A percentile compares a stretch with the other conserved stretches of the same genome.
phyloP scores from a whole-genome alignment of 2,797 vertebrate species.

The Phataginus tricuspis region DNA sequence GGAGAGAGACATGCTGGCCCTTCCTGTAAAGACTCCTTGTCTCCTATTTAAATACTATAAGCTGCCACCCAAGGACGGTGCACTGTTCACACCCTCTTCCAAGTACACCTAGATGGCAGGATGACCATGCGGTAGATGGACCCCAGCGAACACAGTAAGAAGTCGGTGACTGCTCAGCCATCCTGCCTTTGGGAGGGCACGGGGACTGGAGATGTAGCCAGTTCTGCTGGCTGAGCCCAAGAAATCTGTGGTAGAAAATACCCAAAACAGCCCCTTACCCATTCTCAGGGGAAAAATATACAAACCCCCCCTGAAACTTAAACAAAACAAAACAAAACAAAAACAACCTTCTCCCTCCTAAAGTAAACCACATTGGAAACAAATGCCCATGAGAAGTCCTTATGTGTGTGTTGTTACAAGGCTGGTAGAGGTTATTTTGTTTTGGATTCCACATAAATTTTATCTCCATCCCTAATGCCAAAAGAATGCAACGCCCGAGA shows the following conservation, averaged over 20 bases:
- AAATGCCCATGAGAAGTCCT: constrained; percentile 81
- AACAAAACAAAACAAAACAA: constrained; percentile 69
- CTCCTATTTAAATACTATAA: constrained; percentile 40
- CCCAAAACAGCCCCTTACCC: constrained; percentile 51
- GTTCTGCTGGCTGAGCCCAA: constrained; percentile 74
- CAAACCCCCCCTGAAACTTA: constrained; percentile 51
- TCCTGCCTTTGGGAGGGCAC: constrained; percentile 63
- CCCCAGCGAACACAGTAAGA: constrained; percentile 71
- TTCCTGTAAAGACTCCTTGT: constrained; percentile 42
- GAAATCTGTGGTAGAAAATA: constrained; percentile 78
- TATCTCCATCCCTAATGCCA: constrained; percentile 95
- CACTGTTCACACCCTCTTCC: constrained; percentile 63
- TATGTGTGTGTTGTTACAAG: constrained; percentile 45
- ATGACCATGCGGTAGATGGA: constrained; percentile 75
- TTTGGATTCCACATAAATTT: constrained; percentile 95
- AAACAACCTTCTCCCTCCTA: constrained; percentile 81
- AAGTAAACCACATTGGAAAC: constrained; percentile 78
- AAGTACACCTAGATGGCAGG: constrained; percentile 70
- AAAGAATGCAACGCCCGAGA: constrained; percentile 95
- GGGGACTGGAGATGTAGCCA: constrained; percentile 72
- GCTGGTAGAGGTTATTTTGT: constrained; percentile 84
- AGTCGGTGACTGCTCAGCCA: constrained; percentile 70
- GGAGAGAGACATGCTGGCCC: background rate
- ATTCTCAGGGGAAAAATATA: constrained; percentile 60
- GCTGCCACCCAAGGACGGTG: constrained; percentile 53